Conservation (phyloP, 2,888 invertebrate species). For the Tetragonisca angustula region DNA sequence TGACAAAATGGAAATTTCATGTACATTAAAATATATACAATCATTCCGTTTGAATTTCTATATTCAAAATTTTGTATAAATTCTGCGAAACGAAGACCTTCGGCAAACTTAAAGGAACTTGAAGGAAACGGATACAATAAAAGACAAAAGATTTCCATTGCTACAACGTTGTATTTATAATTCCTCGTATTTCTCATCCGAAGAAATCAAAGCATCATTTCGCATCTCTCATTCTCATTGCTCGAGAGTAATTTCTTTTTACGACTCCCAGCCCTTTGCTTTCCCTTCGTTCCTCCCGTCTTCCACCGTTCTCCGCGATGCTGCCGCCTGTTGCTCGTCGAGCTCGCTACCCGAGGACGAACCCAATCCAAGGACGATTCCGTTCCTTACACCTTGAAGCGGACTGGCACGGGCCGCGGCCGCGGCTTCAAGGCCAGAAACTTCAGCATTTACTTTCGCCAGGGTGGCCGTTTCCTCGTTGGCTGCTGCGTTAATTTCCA, state of each 20-base stretch:
- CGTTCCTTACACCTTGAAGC: conserved; percentile 13
- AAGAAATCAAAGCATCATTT: not conserved
- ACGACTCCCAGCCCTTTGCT: not conserved
- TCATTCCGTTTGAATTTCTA: not conserved
- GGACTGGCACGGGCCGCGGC: conserved; percentile 6
- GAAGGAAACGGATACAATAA: not conserved
- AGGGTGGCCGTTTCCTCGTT: not conserved
- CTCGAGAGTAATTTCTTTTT: not conserved
- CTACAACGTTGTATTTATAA: conserved; percentile 20
- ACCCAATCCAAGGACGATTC: conserved; percentile 28
- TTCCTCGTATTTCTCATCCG: not conserved
- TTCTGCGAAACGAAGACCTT: not conserved
- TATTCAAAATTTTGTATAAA: not conserved
- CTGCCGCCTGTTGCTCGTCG: not conserved
- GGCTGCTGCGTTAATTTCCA: not conserved
- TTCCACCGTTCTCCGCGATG: not conserved
- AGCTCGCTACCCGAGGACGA: not conserved
- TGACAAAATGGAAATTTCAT: not conserved
- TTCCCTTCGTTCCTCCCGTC: not conserved
- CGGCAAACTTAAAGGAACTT: not conserved
- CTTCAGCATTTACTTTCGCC: not conserved
- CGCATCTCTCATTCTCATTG: not conserved
- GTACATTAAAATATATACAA: not conserved
- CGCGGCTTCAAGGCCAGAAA: not conserved
- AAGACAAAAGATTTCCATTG: conserved; percentile 11